phyloP scores from a whole-genome alignment of 2,797 vertebrate species.

The Mallotus villosus region DNA sequence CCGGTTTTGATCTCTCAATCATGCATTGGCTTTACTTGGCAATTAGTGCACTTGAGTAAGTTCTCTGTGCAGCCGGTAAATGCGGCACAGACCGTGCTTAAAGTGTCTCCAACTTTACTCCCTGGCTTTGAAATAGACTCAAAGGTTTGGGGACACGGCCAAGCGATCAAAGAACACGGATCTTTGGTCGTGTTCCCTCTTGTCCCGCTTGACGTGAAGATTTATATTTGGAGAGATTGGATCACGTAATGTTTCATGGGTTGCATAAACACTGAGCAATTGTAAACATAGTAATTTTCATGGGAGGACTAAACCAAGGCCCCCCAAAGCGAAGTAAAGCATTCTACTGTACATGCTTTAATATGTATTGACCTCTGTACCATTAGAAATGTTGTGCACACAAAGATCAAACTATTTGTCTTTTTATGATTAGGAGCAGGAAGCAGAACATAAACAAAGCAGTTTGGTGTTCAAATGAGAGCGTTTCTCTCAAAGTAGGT shows the following conservation, averaged over 20 bases:
- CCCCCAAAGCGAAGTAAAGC: not conserved
- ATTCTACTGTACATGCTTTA: slow-evolving; percentile 11
- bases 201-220: slow-evolving; percentile 8
- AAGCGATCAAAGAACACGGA: slow-evolving; percentile 4
- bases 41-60: slow-evolving; percentile 55
- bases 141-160: not conserved
- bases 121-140: slow-evolving; percentile 28
- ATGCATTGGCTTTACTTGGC: slow-evolving; percentile 21
- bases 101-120: slow-evolving; percentile 18
- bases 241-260: slow-evolving; percentile 8
- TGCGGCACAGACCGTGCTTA: slow-evolving; percentile 14
- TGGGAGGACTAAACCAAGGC: slow-evolving; percentile 4
- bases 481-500: not conserved
- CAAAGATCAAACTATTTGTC: not conserved
- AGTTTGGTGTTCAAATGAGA: not conserved
- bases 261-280: slow-evolving; percentile 26
- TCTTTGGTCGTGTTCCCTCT: slow-evolving; percentile 4
- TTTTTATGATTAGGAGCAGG: not conserved
- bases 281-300: slow-evolving; percentile 12
- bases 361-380: not conserved
- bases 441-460: slow-evolving; percentile 24
- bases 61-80: slow-evolving; percentile 21
- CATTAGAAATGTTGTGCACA: slow-evolving; percentile 7
- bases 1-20: slow-evolving; percentile 52
- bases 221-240: slow-evolving; percentile 2